Base-by-base conservation (phyloP, 1,140 invertebrate species). In the Cotesia typhae region DNA sequence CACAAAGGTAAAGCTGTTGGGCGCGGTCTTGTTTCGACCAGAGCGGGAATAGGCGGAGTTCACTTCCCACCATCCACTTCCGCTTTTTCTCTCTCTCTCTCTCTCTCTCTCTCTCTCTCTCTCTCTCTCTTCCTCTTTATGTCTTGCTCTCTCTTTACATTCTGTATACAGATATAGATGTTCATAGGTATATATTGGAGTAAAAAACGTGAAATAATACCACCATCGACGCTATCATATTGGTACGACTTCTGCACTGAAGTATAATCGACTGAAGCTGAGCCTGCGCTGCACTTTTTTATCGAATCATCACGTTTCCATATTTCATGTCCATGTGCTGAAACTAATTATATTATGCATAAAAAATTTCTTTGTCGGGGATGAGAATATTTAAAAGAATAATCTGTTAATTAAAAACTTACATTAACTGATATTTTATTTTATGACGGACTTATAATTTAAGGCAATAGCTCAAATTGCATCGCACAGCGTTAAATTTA, bases 1-100 rank as follows among this genome's bases (percentile, higher is more conserved):
- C 74, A 66, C 63, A 57, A 70, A 76, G 81, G 81, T 77, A 80
- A 79, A 77, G 71, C 77, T 41, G 37, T 17, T 69, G 72, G 82
- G 82, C 81, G 82, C 76, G 67, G 51, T 73, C 71, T 12, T 12
- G 6, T 6, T 47, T 69, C 38, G 60, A 65, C 69, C 51, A 73
- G 67, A 38, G 64, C 59, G 52, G 35, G 3, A 38, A 68, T 73
- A 74, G 82, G 82, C 81, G 82, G 80, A 75, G 77, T 60, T 67
- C 4, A 28, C 14, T 59, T 66, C 65, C 64, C 70, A 53, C 51
- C 66, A 17, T 59, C 28, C 5, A 59, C 14, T 68, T 67, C 75
- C 67, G 75, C 72, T 72, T 64, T 47, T 71, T 55, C 61, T 53
- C 53, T 41, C 68, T 7, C 36, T 60, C 60, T 35, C 12, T 61